Evolutionary conservation across 2,888 invertebrate species (phyloP).

Genomic region (Parelbella ahira): DNA sequence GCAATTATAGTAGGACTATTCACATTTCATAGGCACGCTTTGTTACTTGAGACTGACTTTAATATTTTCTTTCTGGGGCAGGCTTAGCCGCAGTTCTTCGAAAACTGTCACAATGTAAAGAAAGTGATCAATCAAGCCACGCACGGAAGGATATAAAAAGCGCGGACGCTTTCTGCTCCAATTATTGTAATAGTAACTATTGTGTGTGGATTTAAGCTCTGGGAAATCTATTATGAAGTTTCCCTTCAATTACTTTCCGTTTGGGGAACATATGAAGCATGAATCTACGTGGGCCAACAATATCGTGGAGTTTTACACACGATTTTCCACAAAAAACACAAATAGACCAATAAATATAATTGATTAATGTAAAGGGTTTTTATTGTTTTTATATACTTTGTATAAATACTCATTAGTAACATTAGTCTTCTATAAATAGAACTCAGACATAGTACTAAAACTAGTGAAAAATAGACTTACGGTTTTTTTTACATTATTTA

Average conservation of each 20-base stretch:
- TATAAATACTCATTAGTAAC: no score
- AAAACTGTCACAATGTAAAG: conserved; percentile 56
- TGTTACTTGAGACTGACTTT: conserved; percentile 52
- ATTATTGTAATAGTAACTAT: conserved; percentile 22
- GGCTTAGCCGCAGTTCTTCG: conserved; percentile 25
- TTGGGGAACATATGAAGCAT: no score
- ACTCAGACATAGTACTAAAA: no score
- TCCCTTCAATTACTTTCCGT: conserved; percentile 33
- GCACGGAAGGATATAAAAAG: conserved; percentile 43
- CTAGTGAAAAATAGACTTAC: no score
- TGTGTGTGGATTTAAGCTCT: conserved; percentile 11
- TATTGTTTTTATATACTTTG: no score
- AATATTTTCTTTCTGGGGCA: conserved; percentile 42
- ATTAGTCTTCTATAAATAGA: no score
- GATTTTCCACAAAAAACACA: no score
- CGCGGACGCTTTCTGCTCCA: conserved; percentile 17
- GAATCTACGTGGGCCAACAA: no score
- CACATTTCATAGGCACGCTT: conserved; percentile 17
- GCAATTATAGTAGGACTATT: conserved; percentile 17
- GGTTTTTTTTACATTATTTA: no score
- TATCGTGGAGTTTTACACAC: no score
- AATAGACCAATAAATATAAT: no score
- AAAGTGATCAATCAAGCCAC: conserved; percentile 67
- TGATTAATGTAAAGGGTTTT: no score
- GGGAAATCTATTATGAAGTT: conserved; percentile 15